Evolutionary conservation across 2,888 invertebrate species (phyloP).

Genomic region (Lochmaea crataegi): DNA sequence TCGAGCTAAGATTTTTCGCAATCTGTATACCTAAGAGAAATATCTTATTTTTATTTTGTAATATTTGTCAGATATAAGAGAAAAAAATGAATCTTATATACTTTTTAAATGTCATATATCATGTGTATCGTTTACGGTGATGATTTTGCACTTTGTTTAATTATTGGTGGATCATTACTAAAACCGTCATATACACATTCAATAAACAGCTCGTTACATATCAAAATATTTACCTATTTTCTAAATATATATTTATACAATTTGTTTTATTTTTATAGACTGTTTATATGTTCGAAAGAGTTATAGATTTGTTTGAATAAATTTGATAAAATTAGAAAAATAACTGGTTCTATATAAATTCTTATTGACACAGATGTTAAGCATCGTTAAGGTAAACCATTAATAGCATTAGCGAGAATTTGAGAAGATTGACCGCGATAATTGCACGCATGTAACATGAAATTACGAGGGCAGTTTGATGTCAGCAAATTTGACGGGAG

Average conservation of each 20-base stretch:
- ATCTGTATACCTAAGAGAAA: too few species aligned
- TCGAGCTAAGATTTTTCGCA: too few species aligned
- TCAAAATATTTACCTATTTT: constrained; percentile 12
- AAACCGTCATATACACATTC: constrained; percentile 11
- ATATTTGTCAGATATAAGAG: too few species aligned
- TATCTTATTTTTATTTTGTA: too few species aligned
- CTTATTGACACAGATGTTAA: not conserved
- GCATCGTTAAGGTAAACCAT: not conserved
- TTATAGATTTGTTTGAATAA: constrained; percentile 1
- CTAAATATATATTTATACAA: constrained; percentile 9
- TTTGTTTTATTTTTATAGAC: constrained; percentile 13
- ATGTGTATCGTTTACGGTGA: too few species aligned
- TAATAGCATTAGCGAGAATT: not conserved
- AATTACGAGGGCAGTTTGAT: too few species aligned
- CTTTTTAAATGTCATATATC: too few species aligned
- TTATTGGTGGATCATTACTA: not conserved
- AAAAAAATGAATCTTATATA: too few species aligned
- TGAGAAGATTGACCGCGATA: too few species aligned
- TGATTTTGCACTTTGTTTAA: too few species aligned
- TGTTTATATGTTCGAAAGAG: constrained; percentile 7
- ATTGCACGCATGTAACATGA: too few species aligned
- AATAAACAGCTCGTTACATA: constrained; percentile 22
- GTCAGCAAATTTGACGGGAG: too few species aligned
- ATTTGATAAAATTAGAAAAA: constrained; percentile 10
- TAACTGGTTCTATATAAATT: not conserved